These are phyloP conservation scores for Chiridota heheva DNA, from an alignment of 35 echinoderm and acorn worm species.

Conservation along the genomic window DNA sequence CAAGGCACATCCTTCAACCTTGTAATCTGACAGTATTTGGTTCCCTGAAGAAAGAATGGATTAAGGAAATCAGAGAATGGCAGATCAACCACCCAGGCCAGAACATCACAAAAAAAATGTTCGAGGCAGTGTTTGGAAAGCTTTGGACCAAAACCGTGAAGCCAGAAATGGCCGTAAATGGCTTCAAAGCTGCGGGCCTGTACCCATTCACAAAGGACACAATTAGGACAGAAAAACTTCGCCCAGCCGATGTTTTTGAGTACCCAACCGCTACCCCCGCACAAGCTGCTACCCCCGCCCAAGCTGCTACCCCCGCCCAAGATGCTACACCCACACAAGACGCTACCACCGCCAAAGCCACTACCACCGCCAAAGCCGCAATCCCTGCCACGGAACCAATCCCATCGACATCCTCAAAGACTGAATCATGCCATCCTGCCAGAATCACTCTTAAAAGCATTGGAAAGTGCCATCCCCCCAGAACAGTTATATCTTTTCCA, in stretches of 20 bases:
- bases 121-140: conserved; percentile 35
- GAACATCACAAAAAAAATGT: conserved; percentile 42
- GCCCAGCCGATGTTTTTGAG: not conserved
- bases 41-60: conserved; percentile 45
- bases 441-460: not conserved
- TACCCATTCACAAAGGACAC: not conserved
- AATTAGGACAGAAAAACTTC: not conserved
- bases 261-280: not conserved
- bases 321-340: not conserved
- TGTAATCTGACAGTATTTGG: conserved; percentile 45
- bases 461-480: not conserved
- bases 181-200: conserved; percentile 18
- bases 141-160: not conserved
- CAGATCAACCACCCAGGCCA: conserved; percentile 22
- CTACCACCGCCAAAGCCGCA: not conserved
- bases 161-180: not conserved
- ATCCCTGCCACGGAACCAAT: too few species aligned
- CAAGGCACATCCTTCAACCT: conserved; percentile 53
- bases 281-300: not conserved
- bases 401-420: too few species aligned
- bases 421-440: too few species aligned
- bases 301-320: not conserved
- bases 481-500: conserved; percentile 3
- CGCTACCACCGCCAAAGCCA: not conserved
- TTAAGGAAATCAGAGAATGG: not conserved